phyloP scores from a whole-genome alignment of 92 coral and sea anemone genomes.

The Palythoa grandis region DNA sequence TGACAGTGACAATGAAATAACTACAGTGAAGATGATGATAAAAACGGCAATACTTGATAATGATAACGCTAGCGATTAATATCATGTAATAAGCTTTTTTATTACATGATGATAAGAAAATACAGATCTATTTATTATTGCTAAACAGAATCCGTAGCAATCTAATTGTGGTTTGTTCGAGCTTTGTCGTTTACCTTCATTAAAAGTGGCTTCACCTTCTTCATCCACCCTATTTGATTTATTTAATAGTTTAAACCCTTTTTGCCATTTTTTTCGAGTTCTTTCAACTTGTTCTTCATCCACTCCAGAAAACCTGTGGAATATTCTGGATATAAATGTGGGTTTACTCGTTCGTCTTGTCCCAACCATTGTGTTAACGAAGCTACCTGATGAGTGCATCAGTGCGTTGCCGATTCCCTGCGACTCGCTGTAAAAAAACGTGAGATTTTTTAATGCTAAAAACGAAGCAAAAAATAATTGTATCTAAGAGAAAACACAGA shows the following conservation, averaged over 20 bases:
- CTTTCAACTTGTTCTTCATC: neutral
- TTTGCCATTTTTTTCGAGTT: constrained; percentile 4
- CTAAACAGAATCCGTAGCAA: neutral
- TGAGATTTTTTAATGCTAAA: no score
- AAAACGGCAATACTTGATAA: no score
- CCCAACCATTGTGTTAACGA: constrained; percentile 43
- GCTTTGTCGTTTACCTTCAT: constrained; percentile 11
- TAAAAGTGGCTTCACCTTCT: constrained; percentile 3
- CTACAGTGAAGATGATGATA: no score
- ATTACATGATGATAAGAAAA: no score
- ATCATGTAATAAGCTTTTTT: no score
- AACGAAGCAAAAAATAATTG: neutral
- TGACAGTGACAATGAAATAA: no score
- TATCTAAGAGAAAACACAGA: neutral
- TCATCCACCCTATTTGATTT: constrained; percentile 34
- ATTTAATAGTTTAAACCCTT: neutral
- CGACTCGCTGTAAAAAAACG: constrained; percentile 1
- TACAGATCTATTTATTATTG: no score
- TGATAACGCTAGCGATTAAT: no score
- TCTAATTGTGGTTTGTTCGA: neutral
- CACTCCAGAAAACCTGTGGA: neutral
- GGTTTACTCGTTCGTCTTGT: neutral
- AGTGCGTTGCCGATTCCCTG: constrained; percentile 46
- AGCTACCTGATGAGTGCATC: constrained; percentile 44
- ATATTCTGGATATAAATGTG: neutral